A percentile compares a stretch with the other conserved stretches of the same genome.
These are phyloP conservation scores for Prionace glauca DNA, from an alignment of 2,797 vertebrate species.

Conservation along the genomic window DNA sequence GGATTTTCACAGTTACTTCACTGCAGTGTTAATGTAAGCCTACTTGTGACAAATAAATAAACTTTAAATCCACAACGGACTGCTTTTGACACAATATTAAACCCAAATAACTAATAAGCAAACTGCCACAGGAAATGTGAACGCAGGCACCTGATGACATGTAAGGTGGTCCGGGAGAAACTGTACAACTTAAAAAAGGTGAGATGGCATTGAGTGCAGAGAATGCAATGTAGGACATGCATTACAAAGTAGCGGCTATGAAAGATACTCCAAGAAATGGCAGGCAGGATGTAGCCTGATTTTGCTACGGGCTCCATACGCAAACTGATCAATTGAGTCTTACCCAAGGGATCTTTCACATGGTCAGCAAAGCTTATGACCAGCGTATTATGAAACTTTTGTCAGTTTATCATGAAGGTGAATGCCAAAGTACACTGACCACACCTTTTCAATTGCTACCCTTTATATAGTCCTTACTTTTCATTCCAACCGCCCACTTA, in stretches of 20 bases:
- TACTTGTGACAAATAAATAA: too few relatives aligned
- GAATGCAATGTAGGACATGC: background rate
- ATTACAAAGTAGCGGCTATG: background rate
- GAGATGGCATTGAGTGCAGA: background rate
- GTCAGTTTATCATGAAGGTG: background rate
- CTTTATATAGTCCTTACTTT: background rate
- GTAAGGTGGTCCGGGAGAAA: background rate
- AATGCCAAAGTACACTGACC: background rate
- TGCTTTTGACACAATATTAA: background rate
- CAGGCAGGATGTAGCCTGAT: background rate
- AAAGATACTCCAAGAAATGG: background rate
- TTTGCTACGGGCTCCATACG: background rate
- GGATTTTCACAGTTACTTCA: too few relatives aligned
- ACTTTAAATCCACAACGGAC: background rate
- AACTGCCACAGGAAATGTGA: background rate
- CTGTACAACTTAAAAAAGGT: background rate
- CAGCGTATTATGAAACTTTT: background rate
- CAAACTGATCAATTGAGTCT: background rate
- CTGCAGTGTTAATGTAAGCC: too few relatives aligned
- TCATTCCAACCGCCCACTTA: background rate
- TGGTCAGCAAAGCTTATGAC: background rate
- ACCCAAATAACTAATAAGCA: background rate
- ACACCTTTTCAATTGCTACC: background rate
- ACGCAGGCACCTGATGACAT: background rate
- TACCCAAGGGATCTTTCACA: background rate